Evolutionary conservation across 1,140 invertebrate species (phyloP).

Genomic region (Ceratina australensis): DNA sequence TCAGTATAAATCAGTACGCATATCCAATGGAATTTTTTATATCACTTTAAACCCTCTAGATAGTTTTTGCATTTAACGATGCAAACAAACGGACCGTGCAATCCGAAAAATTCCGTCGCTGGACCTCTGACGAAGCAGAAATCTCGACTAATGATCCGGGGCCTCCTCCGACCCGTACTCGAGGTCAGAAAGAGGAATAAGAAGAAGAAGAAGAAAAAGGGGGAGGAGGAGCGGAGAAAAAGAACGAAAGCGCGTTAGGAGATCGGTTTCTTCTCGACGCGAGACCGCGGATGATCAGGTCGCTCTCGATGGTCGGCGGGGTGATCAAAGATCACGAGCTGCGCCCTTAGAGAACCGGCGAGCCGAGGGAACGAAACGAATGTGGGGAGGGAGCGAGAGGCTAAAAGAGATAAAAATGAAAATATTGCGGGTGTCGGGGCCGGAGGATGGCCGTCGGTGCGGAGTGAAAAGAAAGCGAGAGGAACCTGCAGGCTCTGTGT

Average conservation of each 20-base stretch:
- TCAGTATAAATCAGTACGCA: too few species aligned
- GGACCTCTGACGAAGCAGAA: constrained; percentile 47
- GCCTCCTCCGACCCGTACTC: constrained; percentile 19
- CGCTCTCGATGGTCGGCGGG: constrained; percentile 65
- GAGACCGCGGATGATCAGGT: constrained; percentile 68
- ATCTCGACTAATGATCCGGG: constrained; percentile 55
- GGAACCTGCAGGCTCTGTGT: constrained; percentile 49
- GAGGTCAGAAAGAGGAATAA: constrained; percentile 27
- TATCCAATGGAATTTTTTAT: too few species aligned
- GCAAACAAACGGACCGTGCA: constrained; percentile 37
- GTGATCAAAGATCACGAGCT: constrained; percentile 68
- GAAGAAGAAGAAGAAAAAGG: constrained; percentile 8
- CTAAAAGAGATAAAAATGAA: constrained; percentile 37
- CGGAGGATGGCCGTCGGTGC: not conserved
- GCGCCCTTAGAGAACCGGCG: constrained; percentile 55
- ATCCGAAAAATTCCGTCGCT: constrained; percentile 32
- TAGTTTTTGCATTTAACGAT: not conserved
- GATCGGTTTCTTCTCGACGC: constrained; percentile 68
- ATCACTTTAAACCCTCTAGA: too few species aligned
- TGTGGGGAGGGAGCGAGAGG: constrained; percentile 24
- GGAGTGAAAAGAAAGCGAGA: not conserved
- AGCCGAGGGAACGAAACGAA: constrained; percentile 27
- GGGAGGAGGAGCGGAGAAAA: constrained; percentile 10
- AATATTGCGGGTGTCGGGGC: constrained; percentile 53
- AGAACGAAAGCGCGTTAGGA: constrained; percentile 28